A percentile compares a stretch with the other conserved stretches of the same genome.
phyloP scores from a whole-genome alignment of 1,140 invertebrate genomes.

The Bombus affinis region DNA sequence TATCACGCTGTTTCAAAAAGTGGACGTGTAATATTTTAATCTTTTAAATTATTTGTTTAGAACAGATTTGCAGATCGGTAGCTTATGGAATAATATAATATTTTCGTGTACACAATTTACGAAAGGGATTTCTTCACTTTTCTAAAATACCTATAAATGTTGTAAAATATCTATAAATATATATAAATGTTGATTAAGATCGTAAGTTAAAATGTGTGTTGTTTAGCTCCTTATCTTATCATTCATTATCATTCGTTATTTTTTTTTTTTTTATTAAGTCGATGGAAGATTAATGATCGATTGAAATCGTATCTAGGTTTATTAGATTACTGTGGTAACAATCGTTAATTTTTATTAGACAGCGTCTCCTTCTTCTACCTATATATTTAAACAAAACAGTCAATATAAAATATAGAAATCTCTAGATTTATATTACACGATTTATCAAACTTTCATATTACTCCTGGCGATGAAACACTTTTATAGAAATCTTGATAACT shows the following conservation, averaged over 20 bases:
- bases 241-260: not conserved
- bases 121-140: not conserved
- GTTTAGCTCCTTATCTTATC: not conserved
- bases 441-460: not conserved
- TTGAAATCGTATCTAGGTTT: not conserved
- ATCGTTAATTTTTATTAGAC: not conserved
- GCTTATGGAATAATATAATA: no score
- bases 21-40: not conserved
- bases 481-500: not conserved
- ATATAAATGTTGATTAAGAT: not conserved
- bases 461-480: not conserved
- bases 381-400: no score
- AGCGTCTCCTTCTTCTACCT: no score
- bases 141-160: not conserved
- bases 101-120: no score
- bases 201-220: not conserved
- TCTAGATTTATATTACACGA: no score
- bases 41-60: not conserved
- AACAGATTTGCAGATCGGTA: not conserved
- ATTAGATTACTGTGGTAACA: not conserved
- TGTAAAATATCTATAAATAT: not conserved
- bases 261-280: not conserved
- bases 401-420: no score
- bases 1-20: not conserved
- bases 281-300: not conserved